Percentiles rank a stretch among this genome's conserved stretches.
These are phyloP conservation scores for Sinella curviseta DNA, from an alignment of 1,140 invertebrate genomes.

Conservation along the genomic window DNA sequence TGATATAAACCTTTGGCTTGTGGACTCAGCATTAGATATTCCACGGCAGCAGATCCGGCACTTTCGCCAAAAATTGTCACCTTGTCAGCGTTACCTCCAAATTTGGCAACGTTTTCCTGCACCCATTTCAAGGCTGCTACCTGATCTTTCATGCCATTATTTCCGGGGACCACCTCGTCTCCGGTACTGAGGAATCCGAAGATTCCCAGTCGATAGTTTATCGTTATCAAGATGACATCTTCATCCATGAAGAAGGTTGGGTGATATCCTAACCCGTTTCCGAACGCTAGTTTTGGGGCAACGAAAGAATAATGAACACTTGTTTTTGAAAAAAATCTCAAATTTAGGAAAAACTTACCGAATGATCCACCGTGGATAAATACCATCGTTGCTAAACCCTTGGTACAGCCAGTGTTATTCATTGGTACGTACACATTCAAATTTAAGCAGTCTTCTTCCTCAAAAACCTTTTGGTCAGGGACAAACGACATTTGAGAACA, in stretches of 20 bases:
- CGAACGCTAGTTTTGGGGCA: too few relatives aligned
- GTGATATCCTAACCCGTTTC: background rate
- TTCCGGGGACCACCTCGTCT: background rate
- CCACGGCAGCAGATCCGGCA: background rate
- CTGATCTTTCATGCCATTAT: background rate
- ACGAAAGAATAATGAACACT: too few relatives aligned
- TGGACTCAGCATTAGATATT: conserved; percentile 7
- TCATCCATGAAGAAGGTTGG: background rate
- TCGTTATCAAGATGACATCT: background rate
- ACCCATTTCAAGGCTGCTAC: conserved; percentile 14
- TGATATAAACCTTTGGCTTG: background rate
- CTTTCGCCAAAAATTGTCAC: background rate
- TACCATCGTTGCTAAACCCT: too few relatives aligned
- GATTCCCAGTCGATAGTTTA: background rate
- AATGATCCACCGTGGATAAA: too few relatives aligned
- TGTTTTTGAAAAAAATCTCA: too few relatives aligned
- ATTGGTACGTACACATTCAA: too few relatives aligned
- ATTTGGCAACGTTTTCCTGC: background rate
- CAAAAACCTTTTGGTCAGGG: too few relatives aligned
- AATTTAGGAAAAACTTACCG: too few relatives aligned
- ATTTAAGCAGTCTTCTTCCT: too few relatives aligned
- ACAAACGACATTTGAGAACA: background rate
- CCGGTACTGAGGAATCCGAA: conserved; percentile 11
- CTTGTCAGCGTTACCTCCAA: background rate
- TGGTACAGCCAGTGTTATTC: too few relatives aligned